These are phyloP conservation scores for cat (Felis catus) DNA, from an alignment of 2,113 vertebrate genomes.

Conservation along the genomic window DNA sequence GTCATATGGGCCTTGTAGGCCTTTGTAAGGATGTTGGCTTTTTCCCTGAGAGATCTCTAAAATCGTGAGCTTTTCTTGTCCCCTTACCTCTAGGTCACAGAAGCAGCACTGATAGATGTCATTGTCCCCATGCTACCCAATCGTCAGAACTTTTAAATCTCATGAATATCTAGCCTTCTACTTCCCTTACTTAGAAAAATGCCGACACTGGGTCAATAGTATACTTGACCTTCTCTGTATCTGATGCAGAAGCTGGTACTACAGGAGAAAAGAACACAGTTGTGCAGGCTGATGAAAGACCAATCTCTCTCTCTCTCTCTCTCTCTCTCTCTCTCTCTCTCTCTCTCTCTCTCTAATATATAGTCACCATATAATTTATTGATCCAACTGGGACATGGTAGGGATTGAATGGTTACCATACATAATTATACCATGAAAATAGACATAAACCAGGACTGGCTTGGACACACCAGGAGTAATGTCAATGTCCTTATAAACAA, in stretches of 20 bases:
- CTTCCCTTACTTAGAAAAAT: not conserved
- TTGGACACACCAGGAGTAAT: not conserved
- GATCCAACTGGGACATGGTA: not conserved
- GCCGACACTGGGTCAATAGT: not conserved
- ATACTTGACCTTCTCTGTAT: not conserved
- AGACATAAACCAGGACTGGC: not conserved
- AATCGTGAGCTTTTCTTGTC: not conserved
- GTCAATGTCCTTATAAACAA: not conserved
- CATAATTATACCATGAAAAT: not conserved
- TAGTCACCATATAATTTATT: not conserved
- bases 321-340: not conserved
- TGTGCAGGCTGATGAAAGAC: not conserved
- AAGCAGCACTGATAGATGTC: not conserved
- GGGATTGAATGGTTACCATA: too few relatives aligned
- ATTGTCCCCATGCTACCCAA: not conserved
- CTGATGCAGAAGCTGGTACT: not conserved
- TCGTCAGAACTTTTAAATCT: not conserved
- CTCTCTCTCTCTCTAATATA: not conserved
- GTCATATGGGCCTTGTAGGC: not conserved
- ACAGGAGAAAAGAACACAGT: not conserved
- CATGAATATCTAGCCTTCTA: not conserved
- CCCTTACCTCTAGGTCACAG: not conserved
- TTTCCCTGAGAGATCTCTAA: not conserved
- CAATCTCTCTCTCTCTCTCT: not conserved
- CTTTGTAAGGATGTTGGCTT: not conserved